Percentiles rank a stretch among this genome's conserved stretches.
Conservation (phyloP, 2,113 vertebrate species). For the Cephalopterus ornatus region DNA sequence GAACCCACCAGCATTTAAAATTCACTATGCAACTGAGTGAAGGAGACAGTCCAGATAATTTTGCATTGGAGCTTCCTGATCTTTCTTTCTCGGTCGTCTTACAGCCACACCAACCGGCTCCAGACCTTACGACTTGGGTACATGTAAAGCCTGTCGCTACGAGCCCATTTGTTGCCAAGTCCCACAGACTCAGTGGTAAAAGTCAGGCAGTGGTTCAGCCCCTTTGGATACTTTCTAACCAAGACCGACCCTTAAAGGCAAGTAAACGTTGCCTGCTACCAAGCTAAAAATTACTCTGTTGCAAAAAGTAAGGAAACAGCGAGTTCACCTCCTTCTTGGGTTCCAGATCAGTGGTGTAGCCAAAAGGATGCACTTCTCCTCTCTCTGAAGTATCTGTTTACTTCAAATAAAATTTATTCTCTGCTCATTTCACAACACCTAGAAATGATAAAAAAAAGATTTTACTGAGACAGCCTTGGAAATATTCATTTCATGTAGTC, state of each 20-base stretch:
- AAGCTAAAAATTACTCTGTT: neutral
- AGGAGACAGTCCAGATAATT: neutral
- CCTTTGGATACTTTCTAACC: neutral
- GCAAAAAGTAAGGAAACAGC: neutral
- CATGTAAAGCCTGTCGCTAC: neutral
- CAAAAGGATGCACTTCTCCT: neutral
- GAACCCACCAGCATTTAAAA: neutral
- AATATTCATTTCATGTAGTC: neutral
- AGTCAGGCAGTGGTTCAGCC: neutral
- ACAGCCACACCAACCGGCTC: rapidly evolving
- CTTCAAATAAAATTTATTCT: neutral
- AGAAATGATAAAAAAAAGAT: neutral
- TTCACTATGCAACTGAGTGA: neutral
- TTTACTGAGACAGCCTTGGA: neutral
- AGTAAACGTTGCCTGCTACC: neutral
- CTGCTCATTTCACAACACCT: neutral
- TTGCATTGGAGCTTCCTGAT: neutral
- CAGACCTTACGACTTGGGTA: neutral
- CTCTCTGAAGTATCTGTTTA: no score
- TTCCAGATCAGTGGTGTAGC: neutral
- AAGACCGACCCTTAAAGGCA: neutral
- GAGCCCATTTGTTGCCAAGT: neutral
- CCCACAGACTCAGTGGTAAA: neutral
- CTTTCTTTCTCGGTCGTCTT: neutral
- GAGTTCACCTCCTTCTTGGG: neutral